phyloP scores from a whole-genome alignment of 2,113 vertebrate genomes.

The Osmerus mordax region DNA sequence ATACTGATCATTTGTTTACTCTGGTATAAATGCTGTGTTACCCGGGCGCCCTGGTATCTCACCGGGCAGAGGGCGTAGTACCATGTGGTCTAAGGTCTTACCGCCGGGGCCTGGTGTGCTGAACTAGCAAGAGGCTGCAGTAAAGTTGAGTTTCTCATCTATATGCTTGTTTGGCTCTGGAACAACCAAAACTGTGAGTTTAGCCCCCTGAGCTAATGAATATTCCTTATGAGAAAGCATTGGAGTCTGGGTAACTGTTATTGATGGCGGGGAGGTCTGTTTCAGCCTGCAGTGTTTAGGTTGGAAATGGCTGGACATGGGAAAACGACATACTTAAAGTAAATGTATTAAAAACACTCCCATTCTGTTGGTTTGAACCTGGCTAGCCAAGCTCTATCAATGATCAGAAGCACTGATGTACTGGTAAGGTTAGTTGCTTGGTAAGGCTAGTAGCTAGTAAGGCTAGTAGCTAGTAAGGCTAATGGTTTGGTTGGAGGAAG shows the following conservation, averaged over 20 bases:
- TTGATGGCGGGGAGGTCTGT: conserved; percentile 43
- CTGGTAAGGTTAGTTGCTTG: conserved; percentile 3
- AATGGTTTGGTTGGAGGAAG: not conserved
- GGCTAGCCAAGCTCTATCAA: no score
- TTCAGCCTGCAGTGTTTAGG: conserved; percentile 1
- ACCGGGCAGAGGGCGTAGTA: no score
- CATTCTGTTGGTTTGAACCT: no score
- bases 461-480: not conserved
- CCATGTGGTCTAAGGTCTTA: no score
- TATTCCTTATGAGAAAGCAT: conserved; percentile 39
- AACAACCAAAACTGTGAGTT: conserved; percentile 48
- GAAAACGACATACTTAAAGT: not conserved
- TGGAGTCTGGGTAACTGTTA: conserved; percentile 45
- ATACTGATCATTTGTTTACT: no score
- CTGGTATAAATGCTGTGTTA: no score
- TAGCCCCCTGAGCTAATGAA: conserved; percentile 50
- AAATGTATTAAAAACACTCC: no score
- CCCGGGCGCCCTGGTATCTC: no score
- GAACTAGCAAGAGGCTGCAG: not conserved
- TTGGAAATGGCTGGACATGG: conserved; percentile 22
- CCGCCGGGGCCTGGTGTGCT: no score
- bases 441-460: not conserved
- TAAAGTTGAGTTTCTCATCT: conserved; percentile 17
- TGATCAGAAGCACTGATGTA: not conserved
- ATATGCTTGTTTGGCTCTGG: conserved; percentile 34